phyloP scores from a whole-genome alignment of 2,113 vertebrate genomes.

The Oophaga pumilio region DNA sequence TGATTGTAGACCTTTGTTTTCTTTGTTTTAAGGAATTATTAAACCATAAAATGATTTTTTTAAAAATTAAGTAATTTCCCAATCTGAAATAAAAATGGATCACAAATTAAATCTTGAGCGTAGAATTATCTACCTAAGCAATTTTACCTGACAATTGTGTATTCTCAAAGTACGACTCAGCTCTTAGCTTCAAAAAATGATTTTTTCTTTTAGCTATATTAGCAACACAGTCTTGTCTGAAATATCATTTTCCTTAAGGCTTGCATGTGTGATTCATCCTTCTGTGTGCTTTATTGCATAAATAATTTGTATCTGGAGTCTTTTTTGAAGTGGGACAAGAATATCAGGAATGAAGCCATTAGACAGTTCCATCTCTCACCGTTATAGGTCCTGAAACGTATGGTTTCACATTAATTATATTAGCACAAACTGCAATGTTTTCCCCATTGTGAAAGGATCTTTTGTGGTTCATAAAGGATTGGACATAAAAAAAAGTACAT shows the following conservation, averaged over 20 bases:
- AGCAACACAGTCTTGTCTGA: conserved; percentile 9
- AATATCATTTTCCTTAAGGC: conserved; percentile 51
- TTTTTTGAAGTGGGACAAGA: conserved; percentile 39
- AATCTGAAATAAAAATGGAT: background rate
- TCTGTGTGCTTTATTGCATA: conserved; percentile 44
- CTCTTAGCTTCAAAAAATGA: background rate
- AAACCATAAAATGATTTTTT: background rate
- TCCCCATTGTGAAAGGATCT: background rate
- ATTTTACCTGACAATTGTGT: conserved; percentile 3
- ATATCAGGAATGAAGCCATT: conserved; percentile 30
- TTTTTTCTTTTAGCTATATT: conserved; percentile 28
- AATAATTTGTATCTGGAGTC: conserved; percentile 37
- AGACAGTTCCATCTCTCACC: background rate
- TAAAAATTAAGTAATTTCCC: background rate
- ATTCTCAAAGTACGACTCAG: background rate
- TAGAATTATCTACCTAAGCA: conserved; percentile 16
- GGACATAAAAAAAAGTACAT: background rate
- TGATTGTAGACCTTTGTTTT: background rate
- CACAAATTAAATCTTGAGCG: background rate
- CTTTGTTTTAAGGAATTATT: background rate
- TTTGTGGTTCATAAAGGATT: conserved; percentile 4
- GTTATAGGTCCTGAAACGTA: background rate
- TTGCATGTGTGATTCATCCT: conserved; percentile 38
- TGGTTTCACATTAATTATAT: conserved; percentile 43
- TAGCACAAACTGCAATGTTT: conserved; percentile 6